These are phyloP conservation scores for Nymphalis io DNA, from an alignment of 1,140 invertebrate genomes.

Conservation along the genomic window DNA sequence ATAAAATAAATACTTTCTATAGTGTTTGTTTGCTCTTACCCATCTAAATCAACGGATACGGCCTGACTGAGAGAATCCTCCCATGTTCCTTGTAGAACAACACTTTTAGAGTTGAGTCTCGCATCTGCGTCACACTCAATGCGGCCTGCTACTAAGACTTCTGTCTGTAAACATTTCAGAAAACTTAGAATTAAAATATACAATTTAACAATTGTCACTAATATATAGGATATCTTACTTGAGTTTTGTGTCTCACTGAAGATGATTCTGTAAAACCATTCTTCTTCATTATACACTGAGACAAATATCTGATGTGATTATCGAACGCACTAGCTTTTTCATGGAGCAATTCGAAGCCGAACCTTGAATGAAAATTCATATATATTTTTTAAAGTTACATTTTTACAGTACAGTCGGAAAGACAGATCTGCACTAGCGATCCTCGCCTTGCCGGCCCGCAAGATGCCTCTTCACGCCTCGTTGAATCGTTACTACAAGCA, in stretches of 20 bases:
- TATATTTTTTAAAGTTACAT: too few relatives aligned
- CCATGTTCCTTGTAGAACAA: constrained; percentile 86
- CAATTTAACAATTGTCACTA: neutral
- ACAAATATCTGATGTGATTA: constrained; percentile 70
- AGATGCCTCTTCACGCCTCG: too few relatives aligned
- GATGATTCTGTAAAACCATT: constrained; percentile 58
- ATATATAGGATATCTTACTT: constrained; percentile 51
- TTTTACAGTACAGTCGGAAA: too few relatives aligned
- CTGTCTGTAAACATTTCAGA: constrained; percentile 63
- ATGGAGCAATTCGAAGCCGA: constrained; percentile 76
- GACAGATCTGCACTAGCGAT: too few relatives aligned
- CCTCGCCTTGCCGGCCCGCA: too few relatives aligned
- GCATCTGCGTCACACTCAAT: constrained; percentile 88
- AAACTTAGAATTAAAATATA: neutral
- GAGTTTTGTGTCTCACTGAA: constrained; percentile 73
- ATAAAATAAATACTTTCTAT: constrained; percentile 59
- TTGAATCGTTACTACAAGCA: too few relatives aligned
- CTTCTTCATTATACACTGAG: constrained; percentile 74
- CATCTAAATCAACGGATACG: constrained; percentile 71
- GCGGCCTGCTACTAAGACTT: constrained; percentile 83
- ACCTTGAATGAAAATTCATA: constrained; percentile 49
- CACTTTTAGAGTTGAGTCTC: constrained; percentile 85
- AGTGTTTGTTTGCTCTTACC: constrained; percentile 42
- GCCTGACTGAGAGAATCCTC: constrained; percentile 71
- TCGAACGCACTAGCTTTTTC: constrained; percentile 73